Conservation (phyloP, 2,888 invertebrate species). For the Sipha maydis region DNA sequence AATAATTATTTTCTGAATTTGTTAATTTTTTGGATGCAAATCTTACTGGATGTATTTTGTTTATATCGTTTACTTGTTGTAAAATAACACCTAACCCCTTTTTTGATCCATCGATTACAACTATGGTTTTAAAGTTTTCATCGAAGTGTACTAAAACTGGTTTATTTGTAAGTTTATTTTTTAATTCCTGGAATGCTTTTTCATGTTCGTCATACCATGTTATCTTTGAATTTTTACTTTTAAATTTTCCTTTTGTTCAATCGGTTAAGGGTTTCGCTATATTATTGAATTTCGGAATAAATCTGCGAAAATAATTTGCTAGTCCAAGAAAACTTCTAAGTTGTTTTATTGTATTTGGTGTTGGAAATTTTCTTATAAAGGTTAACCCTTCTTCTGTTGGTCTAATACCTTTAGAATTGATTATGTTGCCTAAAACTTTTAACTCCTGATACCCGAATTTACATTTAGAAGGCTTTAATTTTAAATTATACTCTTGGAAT, state of each 20-base stretch:
- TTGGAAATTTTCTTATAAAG: not conserved
- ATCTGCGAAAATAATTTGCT: too few species aligned
- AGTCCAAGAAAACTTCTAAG: not conserved
- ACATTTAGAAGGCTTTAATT: too few species aligned
- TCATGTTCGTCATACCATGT: not conserved
- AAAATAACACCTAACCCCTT: conserved; percentile 5
- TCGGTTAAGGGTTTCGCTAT: not conserved
- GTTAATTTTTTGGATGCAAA: too few species aligned
- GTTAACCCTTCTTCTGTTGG: not conserved
- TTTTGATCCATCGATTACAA: too few species aligned
- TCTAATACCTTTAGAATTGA: not conserved
- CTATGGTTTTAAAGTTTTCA: not conserved
- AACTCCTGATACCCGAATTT: too few species aligned
- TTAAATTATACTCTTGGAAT: too few species aligned
- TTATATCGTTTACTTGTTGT: conserved; percentile 3
- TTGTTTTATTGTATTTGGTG: not conserved
- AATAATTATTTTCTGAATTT: too few species aligned
- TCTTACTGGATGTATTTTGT: conserved; percentile 4
- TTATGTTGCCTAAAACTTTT: not conserved
- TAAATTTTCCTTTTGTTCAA: too few species aligned
- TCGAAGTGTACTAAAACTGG: not conserved
- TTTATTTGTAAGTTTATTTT: conserved; percentile 5
- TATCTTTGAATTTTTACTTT: not conserved
- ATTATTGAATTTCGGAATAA: not conserved
- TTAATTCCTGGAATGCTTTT: not conserved